Evolutionary conservation across 2,888 invertebrate species (phyloP), one percentile per base, ranked within the genome.

Genomic region (Myathropa florea): DNA sequence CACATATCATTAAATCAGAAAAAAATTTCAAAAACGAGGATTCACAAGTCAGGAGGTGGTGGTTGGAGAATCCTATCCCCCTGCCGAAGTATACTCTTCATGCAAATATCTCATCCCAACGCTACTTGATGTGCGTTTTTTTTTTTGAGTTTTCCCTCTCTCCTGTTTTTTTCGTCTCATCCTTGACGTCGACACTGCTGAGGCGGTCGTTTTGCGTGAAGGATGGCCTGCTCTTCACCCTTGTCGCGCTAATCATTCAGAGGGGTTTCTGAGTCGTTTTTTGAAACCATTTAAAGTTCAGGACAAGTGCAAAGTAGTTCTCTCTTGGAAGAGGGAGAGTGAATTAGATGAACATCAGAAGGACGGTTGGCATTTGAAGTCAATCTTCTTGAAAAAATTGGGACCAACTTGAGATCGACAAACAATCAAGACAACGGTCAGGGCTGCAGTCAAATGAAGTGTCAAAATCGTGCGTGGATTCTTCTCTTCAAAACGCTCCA

Each of bases 1-100:
- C 57, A 68, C 57, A 68, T 68, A 36, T 68, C 68, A 68, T 68
- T 68, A 68, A 57, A 57, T n/a, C 26, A 26, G 21, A 67, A 36
- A 55, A 18, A 18, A 53, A 28, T n/a, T n/a, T n/a, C 4, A n/a
- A 46, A 26, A 14, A n/a, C 9, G 9, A 14, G n/a, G 10, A 18
- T 18, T 33, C 33, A 2, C 33, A 33, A 33, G 33, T 33, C 33
- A 46, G 24, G 18, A 55, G n/a, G 24, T 24, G 64, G 63, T 6
- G 39, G 36, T 4, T 4, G 14, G 3, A 10, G 36, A n/a, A 12
- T 12, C 33, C 33, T 12, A 30, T 30, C 10, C 10, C 30, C 4
- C 30, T 30, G 30, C 28, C 28, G 28, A 28, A 28, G 28, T 4
- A 28, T 7, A 30, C 18, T 7, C 36, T 64, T 65, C n/a, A 46